Percentiles rank a stretch among this genome's conserved stretches.
These are phyloP conservation scores for Takifugu flavidus DNA, from an alignment of 2,113 vertebrate species.

Conservation along the genomic window DNA sequence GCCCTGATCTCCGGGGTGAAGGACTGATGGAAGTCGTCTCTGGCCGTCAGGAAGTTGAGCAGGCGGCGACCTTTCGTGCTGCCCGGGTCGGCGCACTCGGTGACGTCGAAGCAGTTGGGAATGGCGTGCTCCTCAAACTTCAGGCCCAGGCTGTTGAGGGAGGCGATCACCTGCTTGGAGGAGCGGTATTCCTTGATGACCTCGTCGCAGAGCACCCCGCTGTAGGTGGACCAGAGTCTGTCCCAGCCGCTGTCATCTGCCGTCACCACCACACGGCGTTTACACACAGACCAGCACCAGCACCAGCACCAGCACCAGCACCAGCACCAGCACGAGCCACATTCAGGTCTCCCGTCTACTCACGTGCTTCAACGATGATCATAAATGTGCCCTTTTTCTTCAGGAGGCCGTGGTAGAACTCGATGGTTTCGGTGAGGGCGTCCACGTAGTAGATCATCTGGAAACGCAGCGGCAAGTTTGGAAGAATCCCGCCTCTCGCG, in stretches of 20 bases:
- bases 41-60: constrained; percentile 60
- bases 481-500: no score
- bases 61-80: constrained; percentile 42
- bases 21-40: constrained; percentile 57
- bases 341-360: not conserved
- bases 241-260: constrained; percentile 54
- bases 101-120: constrained; percentile 55
- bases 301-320: not conserved
- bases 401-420: constrained; percentile 76
- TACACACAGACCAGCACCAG: not conserved
- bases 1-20: constrained; percentile 74
- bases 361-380: constrained; percentile 76
- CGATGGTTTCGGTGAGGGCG: constrained; percentile 64
- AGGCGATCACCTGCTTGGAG: constrained; percentile 44
- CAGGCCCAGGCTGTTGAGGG: constrained; percentile 51
- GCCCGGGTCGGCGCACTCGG: constrained; percentile 52
- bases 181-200: constrained; percentile 45
- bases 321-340: no score
- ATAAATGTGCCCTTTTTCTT: constrained; percentile 71
- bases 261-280: not conserved
- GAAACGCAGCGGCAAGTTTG: not conserved
- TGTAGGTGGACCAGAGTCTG: constrained; percentile 61
- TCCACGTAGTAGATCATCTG: constrained; percentile 79
- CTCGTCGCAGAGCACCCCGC: constrained; percentile 44
- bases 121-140: constrained; percentile 55